Evolutionary conservation across 2,113 vertebrate genomes (phyloP).

Genomic region (Cercopithecus mona): DNA sequence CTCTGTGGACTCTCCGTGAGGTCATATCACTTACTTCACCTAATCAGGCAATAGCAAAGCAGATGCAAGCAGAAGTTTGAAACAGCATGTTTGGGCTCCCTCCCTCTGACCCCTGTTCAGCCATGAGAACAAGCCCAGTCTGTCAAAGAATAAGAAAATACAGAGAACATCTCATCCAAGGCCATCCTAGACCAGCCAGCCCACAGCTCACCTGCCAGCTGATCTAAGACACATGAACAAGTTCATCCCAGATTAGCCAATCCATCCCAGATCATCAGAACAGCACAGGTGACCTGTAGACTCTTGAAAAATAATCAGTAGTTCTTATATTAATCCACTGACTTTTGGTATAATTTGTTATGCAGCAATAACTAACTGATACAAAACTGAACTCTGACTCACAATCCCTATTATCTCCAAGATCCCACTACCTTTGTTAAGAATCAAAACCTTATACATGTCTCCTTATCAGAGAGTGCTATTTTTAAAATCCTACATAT

Average conservation of each 20-base stretch:
- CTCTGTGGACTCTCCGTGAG: not conserved
- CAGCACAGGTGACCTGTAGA: not conserved
- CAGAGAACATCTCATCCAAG: not conserved
- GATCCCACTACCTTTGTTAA: not conserved
- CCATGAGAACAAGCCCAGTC: not conserved
- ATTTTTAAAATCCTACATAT: not conserved
- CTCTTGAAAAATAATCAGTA: not conserved
- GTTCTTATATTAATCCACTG: not conserved
- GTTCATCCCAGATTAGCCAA: not conserved
- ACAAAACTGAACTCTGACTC: not conserved
- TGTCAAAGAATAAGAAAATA: not conserved
- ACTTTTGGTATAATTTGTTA: not conserved
- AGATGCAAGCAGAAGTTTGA: not conserved
- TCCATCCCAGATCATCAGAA: not conserved
- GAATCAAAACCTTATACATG: not conserved
- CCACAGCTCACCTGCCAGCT: not conserved
- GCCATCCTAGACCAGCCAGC: not conserved
- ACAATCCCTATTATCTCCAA: not conserved
- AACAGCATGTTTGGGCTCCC: not conserved
- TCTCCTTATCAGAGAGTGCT: no score
- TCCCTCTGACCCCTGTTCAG: not conserved
- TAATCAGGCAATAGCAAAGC: not conserved
- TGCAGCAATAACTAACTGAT: not conserved
- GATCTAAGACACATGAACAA: not conserved
- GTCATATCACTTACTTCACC: not conserved